A percentile compares a stretch with the other conserved stretches of the same genome.
phyloP scores from a whole-genome alignment of 2,113 vertebrate species.

The Pygathrix nemaeus region DNA sequence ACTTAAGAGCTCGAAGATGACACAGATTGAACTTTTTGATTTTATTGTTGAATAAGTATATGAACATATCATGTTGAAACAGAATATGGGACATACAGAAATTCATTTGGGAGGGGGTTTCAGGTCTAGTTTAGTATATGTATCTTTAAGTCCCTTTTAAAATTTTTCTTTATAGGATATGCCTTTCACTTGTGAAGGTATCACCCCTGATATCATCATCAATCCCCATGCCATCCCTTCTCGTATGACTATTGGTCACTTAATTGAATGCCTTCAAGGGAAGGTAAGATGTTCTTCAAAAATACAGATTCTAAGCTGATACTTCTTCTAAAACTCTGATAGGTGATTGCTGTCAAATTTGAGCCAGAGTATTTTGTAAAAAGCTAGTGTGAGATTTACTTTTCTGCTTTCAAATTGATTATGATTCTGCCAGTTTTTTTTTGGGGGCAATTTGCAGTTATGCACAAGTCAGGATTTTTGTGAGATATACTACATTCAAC shows the following conservation, averaged over 20 bases:
- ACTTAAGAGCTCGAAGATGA: not conserved
- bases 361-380: not conserved
- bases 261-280: slow-evolving; percentile 99
- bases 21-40: not conserved
- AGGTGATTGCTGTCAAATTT: not conserved
- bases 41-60: not conserved
- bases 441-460: not conserved
- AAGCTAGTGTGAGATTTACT: not conserved
- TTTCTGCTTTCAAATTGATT: slow-evolving; percentile 11
- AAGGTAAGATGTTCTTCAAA: slow-evolving; percentile 87
- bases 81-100: slow-evolving; percentile 22
- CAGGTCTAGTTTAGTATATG: not conserved
- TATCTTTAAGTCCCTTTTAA: not conserved
- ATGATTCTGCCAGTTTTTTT: not conserved
- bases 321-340: not conserved
- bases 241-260: slow-evolving; percentile 98
- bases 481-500: not conserved
- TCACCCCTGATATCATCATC: slow-evolving; percentile 99
- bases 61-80: not conserved
- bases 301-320: not conserved
- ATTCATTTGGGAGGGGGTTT: not conserved
- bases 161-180: slow-evolving; percentile 90
- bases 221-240: slow-evolving; percentile 99
- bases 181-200: slow-evolving; percentile 99
- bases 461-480: not conserved